These are phyloP conservation scores for Diorhabda carinulata DNA, from an alignment of 1,140 invertebrate species.

Conservation along the genomic window DNA sequence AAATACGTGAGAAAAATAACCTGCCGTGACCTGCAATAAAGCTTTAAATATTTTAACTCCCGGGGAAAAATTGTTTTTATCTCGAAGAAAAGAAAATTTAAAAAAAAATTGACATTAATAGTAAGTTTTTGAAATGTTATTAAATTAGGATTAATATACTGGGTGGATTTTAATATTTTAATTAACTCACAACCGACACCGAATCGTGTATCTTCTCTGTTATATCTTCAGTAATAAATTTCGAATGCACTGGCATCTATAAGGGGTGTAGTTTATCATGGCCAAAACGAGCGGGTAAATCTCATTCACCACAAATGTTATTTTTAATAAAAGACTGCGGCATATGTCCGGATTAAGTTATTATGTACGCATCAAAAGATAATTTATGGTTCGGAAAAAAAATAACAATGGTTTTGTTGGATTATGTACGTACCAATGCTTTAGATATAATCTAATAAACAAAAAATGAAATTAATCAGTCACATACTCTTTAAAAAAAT, in stretches of 20 bases:
- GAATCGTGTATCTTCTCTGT: background rate
- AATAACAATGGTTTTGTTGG: conserved; percentile 18
- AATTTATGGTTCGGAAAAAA: conserved; percentile 24
- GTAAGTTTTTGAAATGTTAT: background rate
- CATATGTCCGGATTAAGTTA: conserved; percentile 33
- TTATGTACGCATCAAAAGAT: conserved; percentile 29
- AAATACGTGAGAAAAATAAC: conserved; percentile 19
- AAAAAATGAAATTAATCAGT: no score
- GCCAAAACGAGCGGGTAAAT: conserved; percentile 25
- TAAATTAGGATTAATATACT: no score
- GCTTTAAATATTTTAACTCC: conserved; percentile 19
- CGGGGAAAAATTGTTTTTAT: conserved; percentile 8
- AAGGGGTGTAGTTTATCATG: conserved; percentile 29
- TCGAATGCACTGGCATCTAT: conserved; percentile 27
- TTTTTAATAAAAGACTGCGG: conserved; percentile 29
- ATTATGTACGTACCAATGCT: conserved; percentile 9
- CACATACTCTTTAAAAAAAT: no score
- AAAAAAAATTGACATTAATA: background rate
- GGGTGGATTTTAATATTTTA: background rate
- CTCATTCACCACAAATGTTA: conserved; percentile 31
- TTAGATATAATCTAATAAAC: background rate
- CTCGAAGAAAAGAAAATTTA: background rate
- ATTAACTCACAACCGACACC: background rate
- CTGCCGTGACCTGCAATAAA: conserved; percentile 15
- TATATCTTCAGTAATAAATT: conserved; percentile 27